Base-by-base conservation (phyloP, 2,888 invertebrate genomes). In the Stratiomys singularior region DNA sequence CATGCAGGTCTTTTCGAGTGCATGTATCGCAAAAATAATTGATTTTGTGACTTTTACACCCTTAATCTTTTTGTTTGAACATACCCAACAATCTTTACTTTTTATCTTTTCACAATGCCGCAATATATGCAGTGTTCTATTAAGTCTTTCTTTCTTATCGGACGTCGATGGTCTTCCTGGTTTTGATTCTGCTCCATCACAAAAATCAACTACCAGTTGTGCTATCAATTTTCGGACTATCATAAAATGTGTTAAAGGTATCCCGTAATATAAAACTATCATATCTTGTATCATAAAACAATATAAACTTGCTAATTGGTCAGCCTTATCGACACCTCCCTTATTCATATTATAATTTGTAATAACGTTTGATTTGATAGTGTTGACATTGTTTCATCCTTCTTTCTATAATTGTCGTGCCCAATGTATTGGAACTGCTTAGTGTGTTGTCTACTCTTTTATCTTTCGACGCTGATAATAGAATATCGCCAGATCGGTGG, bases 381-480 rank as follows among this genome's bases (percentile, higher is more conserved):
- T 63, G 63, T 63, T 63, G 11, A 56, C 56, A 18, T 9, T 56
- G 56, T n/a, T 18, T 11, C 56, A 9, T 56, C 18, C 15, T 56
- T 63, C 79, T 79, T n/a, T 76, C 76, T 66, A 76, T 69, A 30
- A 37, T 64, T 18, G 64, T 77, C 74, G 78, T 74, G 79, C 56
- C 77, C 77, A 80, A 77, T 67, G 78, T 79, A 77, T 78, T 60
- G 15, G 44, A 71, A 71, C 79, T 82, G 63, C 80, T 80, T 44
- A 81, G 74, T 76, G 81, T 77, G 27, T 80, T 78, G 27, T 81
- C 80, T n/a, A 81, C 76, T 64, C 81, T 78, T 64, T 82, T 82
- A 60, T 79, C 79, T 69, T 81, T 81, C 79, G 80, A 82, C 23
- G 80, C 77, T 23, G 81, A 78, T 66, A 80, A 21, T 77, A 80